These are phyloP conservation scores for Pelecanoides urinatrix DNA, from an alignment of 2,113 vertebrate genomes.

Conservation along the genomic window DNA sequence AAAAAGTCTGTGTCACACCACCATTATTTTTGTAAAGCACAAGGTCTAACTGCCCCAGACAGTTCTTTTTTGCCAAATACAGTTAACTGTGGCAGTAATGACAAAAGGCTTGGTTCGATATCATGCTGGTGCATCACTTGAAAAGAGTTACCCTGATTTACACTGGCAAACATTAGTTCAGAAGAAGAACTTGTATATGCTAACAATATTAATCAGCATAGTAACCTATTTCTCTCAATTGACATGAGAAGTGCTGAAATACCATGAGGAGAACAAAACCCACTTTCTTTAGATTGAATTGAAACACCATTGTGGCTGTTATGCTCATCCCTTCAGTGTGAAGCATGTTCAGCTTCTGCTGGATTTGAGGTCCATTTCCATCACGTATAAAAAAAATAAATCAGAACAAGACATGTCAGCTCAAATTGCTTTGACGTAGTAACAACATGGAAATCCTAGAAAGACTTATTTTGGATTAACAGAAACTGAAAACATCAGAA, in stretches of 20 bases:
- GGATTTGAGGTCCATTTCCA: background rate
- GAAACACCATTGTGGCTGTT: background rate
- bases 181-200: background rate
- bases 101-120: background rate
- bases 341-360: background rate
- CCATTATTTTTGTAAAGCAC: background rate
- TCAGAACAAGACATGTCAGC: background rate
- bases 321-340: background rate
- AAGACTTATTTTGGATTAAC: conserved; percentile 3
- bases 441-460: background rate
- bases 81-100: background rate
- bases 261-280: background rate
- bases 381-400: background rate
- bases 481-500: background rate
- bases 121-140: background rate
- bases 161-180: background rate
- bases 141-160: background rate
- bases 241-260: background rate
- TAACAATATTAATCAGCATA: background rate
- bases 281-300: background rate
- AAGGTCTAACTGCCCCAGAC: background rate
- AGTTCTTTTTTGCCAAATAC: background rate
- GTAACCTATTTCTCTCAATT: background rate
- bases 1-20: background rate
- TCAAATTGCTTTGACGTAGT: background rate